Evolutionary conservation across 2,888 invertebrate species (phyloP).

Genomic region (Synergus umbraculus): DNA sequence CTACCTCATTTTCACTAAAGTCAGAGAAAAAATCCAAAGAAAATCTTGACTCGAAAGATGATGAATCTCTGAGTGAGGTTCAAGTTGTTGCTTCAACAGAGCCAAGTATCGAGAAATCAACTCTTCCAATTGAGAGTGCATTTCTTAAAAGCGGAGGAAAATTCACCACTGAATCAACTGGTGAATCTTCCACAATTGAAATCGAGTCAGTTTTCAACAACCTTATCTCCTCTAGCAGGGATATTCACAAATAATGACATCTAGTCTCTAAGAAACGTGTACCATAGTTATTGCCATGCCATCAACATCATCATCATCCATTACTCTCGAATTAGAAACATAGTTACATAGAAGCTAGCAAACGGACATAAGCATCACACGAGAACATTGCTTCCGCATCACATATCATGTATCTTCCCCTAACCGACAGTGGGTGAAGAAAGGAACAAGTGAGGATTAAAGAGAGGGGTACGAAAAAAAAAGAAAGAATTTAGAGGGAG

Average conservation of each 20-base stretch:
- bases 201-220: slow-evolving; percentile 76
- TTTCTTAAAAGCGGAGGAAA: slow-evolving; percentile 62
- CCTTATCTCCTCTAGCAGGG: slow-evolving; percentile 60
- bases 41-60: slow-evolving; percentile 45
- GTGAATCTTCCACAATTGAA: slow-evolving; percentile 74
- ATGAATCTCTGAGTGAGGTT: slow-evolving; percentile 67
- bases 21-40: slow-evolving; percentile 37
- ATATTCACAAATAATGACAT: slow-evolving; percentile 49
- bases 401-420: slow-evolving; percentile 54
- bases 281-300: slow-evolving; percentile 40
- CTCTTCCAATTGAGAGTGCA: slow-evolving; percentile 74
- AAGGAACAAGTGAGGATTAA: slow-evolving; percentile 27
- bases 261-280: slow-evolving; percentile 52
- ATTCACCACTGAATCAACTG: slow-evolving; percentile 69
- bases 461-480: slow-evolving; percentile 49
- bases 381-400: slow-evolving; percentile 45
- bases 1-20: slow-evolving; percentile 42
- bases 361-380: slow-evolving; percentile 24
- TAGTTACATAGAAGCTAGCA: slow-evolving; percentile 32
- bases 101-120: slow-evolving; percentile 68
- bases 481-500: slow-evolving; percentile 46
- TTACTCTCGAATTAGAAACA: slow-evolving; percentile 34
- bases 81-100: slow-evolving; percentile 60
- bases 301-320: slow-evolving; percentile 45
- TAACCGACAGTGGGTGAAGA: slow-evolving; percentile 47